Percentiles rank a stretch among this genome's conserved stretches.
These are phyloP conservation scores for Strigamia transsilvanica DNA, from an alignment of 2,888 invertebrate genomes.

Conservation along the genomic window DNA sequence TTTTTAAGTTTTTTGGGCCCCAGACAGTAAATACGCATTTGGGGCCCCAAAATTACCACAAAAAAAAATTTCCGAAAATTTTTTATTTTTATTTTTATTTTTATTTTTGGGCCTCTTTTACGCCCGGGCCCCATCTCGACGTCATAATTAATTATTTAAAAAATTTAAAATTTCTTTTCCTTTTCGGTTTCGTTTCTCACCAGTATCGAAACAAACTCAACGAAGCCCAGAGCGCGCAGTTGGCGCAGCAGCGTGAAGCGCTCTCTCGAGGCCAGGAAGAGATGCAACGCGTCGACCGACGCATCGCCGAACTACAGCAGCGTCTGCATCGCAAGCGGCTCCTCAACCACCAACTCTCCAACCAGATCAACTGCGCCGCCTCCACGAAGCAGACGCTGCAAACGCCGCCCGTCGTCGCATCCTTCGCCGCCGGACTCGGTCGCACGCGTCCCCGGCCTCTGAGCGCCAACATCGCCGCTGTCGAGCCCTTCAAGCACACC, in stretches of 20 bases:
- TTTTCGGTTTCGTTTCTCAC: slow-evolving; percentile 60
- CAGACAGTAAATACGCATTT: too few relatives aligned
- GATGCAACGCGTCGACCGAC: slow-evolving; percentile 88
- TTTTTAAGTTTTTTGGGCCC: too few relatives aligned
- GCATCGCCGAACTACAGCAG: slow-evolving; percentile 93
- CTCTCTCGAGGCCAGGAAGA: slow-evolving; percentile 89
- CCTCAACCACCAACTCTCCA: slow-evolving; percentile 78
- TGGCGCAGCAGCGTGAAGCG: slow-evolving; percentile 87
- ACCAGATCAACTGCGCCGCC: slow-evolving; percentile 64
- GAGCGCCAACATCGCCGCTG: slow-evolving; percentile 63
- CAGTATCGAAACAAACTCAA: slow-evolving; percentile 96
- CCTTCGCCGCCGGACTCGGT: slow-evolving; percentile 54
- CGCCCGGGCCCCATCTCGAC: too few relatives aligned
- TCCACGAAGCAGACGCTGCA: slow-evolving; percentile 58
- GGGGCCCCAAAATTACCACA: too few relatives aligned
- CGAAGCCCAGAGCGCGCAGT: slow-evolving; percentile 90
- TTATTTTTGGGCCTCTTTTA: too few relatives aligned
- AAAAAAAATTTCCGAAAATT: too few relatives aligned
- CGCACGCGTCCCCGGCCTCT: slow-evolving; percentile 54
- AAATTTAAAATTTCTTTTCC: too few relatives aligned
- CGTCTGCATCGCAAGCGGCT: slow-evolving; percentile 87
- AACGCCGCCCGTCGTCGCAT: slow-evolving; percentile 55
- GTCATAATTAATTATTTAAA: too few relatives aligned
- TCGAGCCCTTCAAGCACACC: slow-evolving; percentile 64
- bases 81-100: too few relatives aligned